phyloP scores from a whole-genome alignment of 2,113 vertebrate species.

The Pedionomus torquatus region DNA sequence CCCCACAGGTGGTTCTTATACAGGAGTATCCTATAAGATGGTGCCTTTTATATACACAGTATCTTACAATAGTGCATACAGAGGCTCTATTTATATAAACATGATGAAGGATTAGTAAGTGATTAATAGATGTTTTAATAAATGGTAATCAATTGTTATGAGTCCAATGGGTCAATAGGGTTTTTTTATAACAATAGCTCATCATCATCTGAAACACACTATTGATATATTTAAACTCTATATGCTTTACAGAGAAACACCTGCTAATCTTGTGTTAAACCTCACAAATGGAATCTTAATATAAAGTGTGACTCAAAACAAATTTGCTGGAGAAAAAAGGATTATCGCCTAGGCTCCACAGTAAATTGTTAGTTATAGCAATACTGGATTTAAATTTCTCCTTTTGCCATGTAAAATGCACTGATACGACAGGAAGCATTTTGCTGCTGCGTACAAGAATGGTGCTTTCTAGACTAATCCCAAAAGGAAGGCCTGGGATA shows the following conservation, averaged over 20 bases:
- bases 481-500: not conserved
- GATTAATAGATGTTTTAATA: constrained; percentile 31
- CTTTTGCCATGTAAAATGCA: not conserved
- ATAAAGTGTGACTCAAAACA: constrained; percentile 27
- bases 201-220: not conserved
- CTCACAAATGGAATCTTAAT: constrained; percentile 25
- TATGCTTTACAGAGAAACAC: not conserved
- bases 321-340: constrained; percentile 39
- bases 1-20: not conserved
- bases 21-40: not conserved
- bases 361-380: constrained; percentile 22
- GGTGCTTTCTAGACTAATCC: not conserved
- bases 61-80: not conserved
- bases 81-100: not conserved
- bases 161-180: not conserved
- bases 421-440: not conserved
- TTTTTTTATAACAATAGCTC: not conserved
- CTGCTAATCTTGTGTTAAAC: constrained; percentile 44
- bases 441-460: not conserved
- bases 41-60: not conserved
- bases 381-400: constrained; percentile 1
- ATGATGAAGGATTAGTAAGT: not conserved
- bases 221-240: not conserved
- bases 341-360: not conserved
- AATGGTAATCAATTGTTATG: not conserved